phyloP scores from a whole-genome alignment of 2,888 invertebrate species.

The Coleophora deauratella region DNA sequence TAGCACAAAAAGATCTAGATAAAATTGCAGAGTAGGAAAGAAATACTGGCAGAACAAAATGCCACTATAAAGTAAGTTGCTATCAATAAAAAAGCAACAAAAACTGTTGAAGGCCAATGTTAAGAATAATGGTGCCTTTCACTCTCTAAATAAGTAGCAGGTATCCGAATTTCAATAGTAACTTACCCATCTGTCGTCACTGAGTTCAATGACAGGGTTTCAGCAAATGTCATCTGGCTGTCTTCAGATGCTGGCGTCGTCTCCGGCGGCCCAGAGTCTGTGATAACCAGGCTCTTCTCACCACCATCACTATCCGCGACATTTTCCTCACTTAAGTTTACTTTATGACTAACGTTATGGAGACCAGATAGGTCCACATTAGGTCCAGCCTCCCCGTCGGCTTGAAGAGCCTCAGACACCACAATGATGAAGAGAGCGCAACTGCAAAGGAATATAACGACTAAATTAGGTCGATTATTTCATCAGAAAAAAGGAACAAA shows the following conservation, averaged over 20 bases:
- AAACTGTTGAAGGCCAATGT: too few relatives aligned
- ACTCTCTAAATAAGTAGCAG: too few relatives aligned
- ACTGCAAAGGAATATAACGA: constrained; percentile 40
- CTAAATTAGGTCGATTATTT: constrained; percentile 1
- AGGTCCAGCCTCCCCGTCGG: constrained; percentile 33
- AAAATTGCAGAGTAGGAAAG: too few relatives aligned
- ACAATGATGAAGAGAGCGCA: constrained; percentile 75
- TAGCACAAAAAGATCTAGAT: too few relatives aligned
- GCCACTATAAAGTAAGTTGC: too few relatives aligned
- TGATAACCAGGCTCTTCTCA: constrained; percentile 13
- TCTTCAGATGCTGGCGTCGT: constrained; percentile 21
- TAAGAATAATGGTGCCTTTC: too few relatives aligned
- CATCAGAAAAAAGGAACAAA: constrained; percentile 1
- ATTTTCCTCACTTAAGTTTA: constrained; percentile 23
- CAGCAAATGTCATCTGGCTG: constrained; percentile 65
- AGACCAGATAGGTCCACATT: constrained; percentile 57
- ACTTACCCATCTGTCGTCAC: constrained; percentile 74
- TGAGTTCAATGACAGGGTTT: constrained; percentile 68
- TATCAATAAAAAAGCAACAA: too few relatives aligned
- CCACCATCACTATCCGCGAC: constrained; percentile 18
- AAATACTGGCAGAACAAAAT: too few relatives aligned
- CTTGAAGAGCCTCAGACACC: constrained; percentile 70
- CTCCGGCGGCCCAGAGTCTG: constrained; percentile 15
- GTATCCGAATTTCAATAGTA: too few relatives aligned
- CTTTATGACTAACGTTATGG: constrained; percentile 57